These are phyloP conservation scores for Scolopax mira DNA, from an alignment of 2,113 vertebrate genomes.

Conservation along the genomic window DNA sequence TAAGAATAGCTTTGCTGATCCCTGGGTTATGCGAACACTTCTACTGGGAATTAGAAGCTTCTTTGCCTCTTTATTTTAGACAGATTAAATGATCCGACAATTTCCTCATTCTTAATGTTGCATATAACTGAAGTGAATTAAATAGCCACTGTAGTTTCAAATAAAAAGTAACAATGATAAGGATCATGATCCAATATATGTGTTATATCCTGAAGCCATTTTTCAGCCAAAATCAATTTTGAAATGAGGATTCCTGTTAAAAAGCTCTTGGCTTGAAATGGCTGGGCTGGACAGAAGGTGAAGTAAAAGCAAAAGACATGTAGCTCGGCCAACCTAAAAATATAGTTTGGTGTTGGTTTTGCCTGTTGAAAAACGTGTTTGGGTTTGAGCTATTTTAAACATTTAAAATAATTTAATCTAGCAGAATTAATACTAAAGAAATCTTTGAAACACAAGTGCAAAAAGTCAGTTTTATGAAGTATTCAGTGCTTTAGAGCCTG, in stretches of 20 bases:
- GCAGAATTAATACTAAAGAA: background rate
- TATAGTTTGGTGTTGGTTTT: background rate
- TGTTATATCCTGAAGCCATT: background rate
- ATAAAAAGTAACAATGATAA: background rate
- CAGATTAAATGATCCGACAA: background rate
- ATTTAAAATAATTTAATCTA: background rate
- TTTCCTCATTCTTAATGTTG: constrained; percentile 38
- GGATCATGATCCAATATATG: background rate
- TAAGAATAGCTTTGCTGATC: background rate
- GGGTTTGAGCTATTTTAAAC: background rate
- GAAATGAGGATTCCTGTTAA: background rate
- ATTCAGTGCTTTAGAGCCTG: background rate
- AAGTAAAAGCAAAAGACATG: background rate
- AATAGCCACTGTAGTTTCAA: constrained; percentile 12
- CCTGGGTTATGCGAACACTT: background rate
- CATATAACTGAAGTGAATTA: constrained; percentile 45
- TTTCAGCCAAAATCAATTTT: background rate
- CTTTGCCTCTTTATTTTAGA: constrained; percentile 33
- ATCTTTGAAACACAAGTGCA: background rate
- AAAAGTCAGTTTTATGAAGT: background rate
- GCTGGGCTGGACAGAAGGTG: background rate
- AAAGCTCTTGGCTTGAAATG: background rate
- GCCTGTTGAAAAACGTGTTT: background rate
- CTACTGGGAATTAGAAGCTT: constrained; percentile 16
- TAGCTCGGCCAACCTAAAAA: background rate